phyloP scores from a whole-genome alignment of 2,888 invertebrate genomes.

The Dorcus hopei region DNA sequence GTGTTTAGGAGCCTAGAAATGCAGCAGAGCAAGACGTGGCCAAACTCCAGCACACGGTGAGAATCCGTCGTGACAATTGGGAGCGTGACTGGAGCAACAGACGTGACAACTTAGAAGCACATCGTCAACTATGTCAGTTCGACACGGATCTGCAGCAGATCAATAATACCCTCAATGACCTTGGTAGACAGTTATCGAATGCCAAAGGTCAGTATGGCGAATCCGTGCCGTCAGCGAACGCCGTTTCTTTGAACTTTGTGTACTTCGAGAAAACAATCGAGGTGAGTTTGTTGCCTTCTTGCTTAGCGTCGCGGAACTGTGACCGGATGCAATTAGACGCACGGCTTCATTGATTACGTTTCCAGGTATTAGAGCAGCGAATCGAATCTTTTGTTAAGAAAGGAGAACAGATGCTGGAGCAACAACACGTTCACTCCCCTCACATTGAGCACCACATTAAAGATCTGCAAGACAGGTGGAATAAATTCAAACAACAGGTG shows the following conservation, averaged over 20 bases:
- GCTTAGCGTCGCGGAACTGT: constrained; percentile 16
- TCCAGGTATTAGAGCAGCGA: constrained; percentile 43
- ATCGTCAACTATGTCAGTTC: constrained; percentile 63
- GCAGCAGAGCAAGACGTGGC: constrained; percentile 67
- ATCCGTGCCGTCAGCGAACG: constrained; percentile 66
- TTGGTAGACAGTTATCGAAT: constrained; percentile 61
- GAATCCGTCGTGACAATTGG: constrained; percentile 61
- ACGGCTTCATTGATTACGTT: background rate
- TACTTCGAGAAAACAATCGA: constrained; percentile 76
- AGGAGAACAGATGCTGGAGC: constrained; percentile 57
- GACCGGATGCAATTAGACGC: constrained; percentile 10
- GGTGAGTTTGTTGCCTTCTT: constrained; percentile 50
- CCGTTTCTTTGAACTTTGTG: constrained; percentile 67
- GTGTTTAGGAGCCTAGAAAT: constrained; percentile 58
- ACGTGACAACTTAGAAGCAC: constrained; percentile 61
- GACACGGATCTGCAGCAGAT: constrained; percentile 68
- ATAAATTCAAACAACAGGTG: constrained; percentile 64
- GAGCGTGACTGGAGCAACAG: constrained; percentile 61
- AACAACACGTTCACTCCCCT: constrained; percentile 53
- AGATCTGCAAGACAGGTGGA: constrained; percentile 65
- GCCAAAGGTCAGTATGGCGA: constrained; percentile 70
- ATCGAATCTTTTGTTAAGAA: constrained; percentile 67
- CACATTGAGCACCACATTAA: constrained; percentile 63
- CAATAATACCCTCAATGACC: constrained; percentile 66
- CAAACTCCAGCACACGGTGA: constrained; percentile 62